phyloP scores from a whole-genome alignment of 2,888 invertebrate genomes.

The Adelognathus sp. region DNA sequence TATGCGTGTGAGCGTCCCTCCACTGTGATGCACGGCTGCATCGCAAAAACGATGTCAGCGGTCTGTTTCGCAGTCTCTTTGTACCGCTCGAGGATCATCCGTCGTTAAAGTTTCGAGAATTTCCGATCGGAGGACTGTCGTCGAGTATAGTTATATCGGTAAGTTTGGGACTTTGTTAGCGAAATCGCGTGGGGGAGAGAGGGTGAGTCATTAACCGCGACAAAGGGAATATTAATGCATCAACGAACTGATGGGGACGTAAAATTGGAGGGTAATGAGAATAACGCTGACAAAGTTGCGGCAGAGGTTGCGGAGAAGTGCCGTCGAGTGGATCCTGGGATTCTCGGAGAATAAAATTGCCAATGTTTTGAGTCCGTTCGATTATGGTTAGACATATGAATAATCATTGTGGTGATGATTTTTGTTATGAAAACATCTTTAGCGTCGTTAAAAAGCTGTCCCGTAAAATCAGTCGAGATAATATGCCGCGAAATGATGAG shows the following conservation, averaged over 20 bases:
- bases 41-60: conserved; percentile 1
- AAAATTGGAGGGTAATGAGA: neutral
- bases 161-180: neutral
- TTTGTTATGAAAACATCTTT: too few species aligned
- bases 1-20: neutral
- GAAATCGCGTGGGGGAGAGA: neutral
- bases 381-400: too few species aligned
- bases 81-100: neutral
- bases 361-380: neutral
- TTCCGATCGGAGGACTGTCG: neutral
- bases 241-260: neutral
- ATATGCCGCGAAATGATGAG: too few species aligned
- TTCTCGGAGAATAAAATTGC: too few species aligned
- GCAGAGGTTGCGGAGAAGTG: neutral
- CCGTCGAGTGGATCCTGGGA: neutral
- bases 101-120: neutral
- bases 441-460: too few species aligned
- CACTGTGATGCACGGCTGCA: neutral
- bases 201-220: neutral
- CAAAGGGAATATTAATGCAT: neutral
- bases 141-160: neutral
- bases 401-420: too few species aligned
- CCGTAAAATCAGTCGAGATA: too few species aligned
- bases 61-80: neutral
- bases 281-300: neutral